Base-by-base conservation (phyloP, 2,888 invertebrate genomes). In the Perizoma affinitatum region DNA sequence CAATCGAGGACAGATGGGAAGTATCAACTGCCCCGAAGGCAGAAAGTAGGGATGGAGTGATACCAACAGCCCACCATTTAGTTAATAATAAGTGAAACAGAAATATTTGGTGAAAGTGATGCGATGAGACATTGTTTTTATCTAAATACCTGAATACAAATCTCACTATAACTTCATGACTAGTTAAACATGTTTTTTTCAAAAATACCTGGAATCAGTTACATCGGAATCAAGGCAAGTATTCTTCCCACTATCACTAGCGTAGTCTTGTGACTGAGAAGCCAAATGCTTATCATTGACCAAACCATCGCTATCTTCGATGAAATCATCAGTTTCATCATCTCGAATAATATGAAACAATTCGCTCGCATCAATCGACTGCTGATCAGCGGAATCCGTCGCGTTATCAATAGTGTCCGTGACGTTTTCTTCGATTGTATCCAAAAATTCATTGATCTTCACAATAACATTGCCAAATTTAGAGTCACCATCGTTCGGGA, bases 341-440 rank as follows among this genome's bases (percentile, higher is more conserved):
- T 76, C 78, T 60, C 75, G 74, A 0, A 80, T 71, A 4, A 78
- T 69, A 7, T 76, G 75, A 22, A 82, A 70, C 60, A 10, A 72
- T 70, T 8, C 72, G 63, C 61, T 52, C 0, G 61, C 43, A 22
- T 61, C 58, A 3, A 56, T 5, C 0, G 56, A 61, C 6, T 52
- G 48, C 1, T 75, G 75, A 0, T 68, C 60, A 2, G 70, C 71
- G 0, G 72, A 73, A 56, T 82, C 79, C 0, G 70, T 76, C 0
- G 22, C 38, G 33, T 6, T 9, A 67, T 82, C 81, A 48, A 43
- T n/a, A 52, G 54, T 46, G 38, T 47, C 55, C 1, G 52, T 38
- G 4, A 45, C 48, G 7, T 75, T 78, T 52, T 88, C 89, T 8
- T 83, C 82, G 5, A 88, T 86, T 0, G 86, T 84, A 43, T 85